Conservation (phyloP, 2,888 invertebrate species). For the Oscheius sp. region DNA sequence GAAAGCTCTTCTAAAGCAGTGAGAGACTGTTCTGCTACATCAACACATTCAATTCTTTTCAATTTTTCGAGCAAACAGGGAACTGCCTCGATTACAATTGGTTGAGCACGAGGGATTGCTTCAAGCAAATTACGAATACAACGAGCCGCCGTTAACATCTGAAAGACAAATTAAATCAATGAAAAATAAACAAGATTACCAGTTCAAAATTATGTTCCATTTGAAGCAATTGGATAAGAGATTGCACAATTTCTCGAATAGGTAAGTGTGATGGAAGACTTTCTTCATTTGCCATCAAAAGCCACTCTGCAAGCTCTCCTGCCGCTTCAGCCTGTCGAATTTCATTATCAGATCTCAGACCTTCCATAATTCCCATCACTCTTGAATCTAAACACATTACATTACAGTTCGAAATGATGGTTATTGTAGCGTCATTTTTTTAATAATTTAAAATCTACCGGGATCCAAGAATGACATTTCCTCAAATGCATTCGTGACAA, state of each 20-base stretch:
- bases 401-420: no score
- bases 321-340: conserved; percentile 64
- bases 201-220: conserved; percentile 99
- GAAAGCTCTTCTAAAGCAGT: conserved; percentile 97
- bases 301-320: conserved; percentile 58
- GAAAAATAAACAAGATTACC: conserved; percentile 73
- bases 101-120: conserved; percentile 91
- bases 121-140: conserved; percentile 99
- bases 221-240: conserved; percentile 87
- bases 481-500: no score
- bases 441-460: no score
- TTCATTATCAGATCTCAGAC: conserved; percentile 57
- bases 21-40: conserved; percentile 97
- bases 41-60: conserved; percentile 98
- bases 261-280: conserved; percentile 51
- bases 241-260: conserved; percentile 90
- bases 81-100: conserved; percentile 92
- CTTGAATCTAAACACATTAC: conserved; percentile 58
- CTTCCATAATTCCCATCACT: conserved; percentile 55
- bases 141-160: conserved; percentile 98
- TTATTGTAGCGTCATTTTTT: no score
- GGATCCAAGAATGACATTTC: no score
- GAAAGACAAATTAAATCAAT: conserved; percentile 38
- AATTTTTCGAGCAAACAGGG: conserved; percentile 93
- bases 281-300: conserved; percentile 64